Conservation (phyloP, 2,888 invertebrate genomes). For the Spilosoma lubricipeda region DNA sequence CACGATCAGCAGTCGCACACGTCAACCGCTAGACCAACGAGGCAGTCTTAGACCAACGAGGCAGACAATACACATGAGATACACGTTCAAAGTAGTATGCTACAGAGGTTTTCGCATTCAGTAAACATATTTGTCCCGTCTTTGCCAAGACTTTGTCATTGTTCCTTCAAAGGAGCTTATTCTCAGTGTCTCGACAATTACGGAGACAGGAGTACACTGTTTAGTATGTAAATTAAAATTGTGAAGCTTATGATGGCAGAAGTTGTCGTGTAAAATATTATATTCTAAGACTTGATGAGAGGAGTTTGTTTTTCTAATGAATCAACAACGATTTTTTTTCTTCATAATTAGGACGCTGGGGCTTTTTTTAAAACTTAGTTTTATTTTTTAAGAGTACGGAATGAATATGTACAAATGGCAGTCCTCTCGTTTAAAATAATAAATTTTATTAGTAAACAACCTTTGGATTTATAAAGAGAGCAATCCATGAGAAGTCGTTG, state of each 20-base stretch:
- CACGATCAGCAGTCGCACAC: too few relatives aligned
- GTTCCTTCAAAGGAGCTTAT: conserved; percentile 46
- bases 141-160: conserved; percentile 43
- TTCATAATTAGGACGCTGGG: neutral
- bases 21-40: too few relatives aligned
- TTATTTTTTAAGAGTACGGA: too few relatives aligned
- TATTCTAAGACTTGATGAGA: neutral
- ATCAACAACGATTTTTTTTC: neutral
- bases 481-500: too few relatives aligned
- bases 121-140: conserved; percentile 40
- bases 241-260: conserved; percentile 37
- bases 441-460: too few relatives aligned
- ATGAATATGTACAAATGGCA: too few relatives aligned
- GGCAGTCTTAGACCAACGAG: too few relatives aligned
- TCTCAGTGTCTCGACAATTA: conserved; percentile 55
- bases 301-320: neutral
- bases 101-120: conserved; percentile 44
- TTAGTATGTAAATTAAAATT: conserved; percentile 60
- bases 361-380: too few relatives aligned
- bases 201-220: conserved; percentile 38
- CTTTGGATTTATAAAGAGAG: too few relatives aligned
- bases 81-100: neutral
- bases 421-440: too few relatives aligned
- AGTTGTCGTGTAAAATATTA: conserved; percentile 22
- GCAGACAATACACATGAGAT: too few relatives aligned